Evolutionary conservation across 2,888 invertebrate genomes (phyloP), one percentile per base, ranked within the genome.

Genomic region (Crematogaster levior): DNA sequence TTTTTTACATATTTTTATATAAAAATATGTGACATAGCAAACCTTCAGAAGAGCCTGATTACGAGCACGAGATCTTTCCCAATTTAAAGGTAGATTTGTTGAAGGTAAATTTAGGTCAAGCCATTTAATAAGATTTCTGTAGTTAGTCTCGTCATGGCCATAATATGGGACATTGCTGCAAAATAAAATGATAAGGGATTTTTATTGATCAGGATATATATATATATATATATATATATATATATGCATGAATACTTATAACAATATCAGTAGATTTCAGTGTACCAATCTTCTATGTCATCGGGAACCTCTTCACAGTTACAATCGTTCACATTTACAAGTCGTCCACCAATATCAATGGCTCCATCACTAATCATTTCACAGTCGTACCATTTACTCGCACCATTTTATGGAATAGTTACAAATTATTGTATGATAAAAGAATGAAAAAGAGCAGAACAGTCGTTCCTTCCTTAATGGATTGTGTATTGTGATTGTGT

Each of bases 11-110:
- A 9, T 48, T n/a, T 53, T 18, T 12, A 56, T 51, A 0, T 21
- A 40, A 68, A 30, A 77, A 30, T n/a, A 27, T 21, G 46, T 30
- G 3, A 10, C 30, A 58, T 61, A 58, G 7, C 82, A 15, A 89
- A 94, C 94, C 93, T 93, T 92, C 70, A 94, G 82, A 75, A 94
- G 85, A 82, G 86, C 88, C 68, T 86, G 88, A 90, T 94, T 94
- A 74, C 94, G 91, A 80, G 81, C 63, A 70, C 84, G 81, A 34
- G 92, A 90, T 75, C 90, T 84, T 68, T 92, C 88, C 63, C 88
- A 86, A 63, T 91, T 88, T 83, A 88, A 84, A n/a, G 74, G 86
- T 75, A 87, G 75, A 68, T 85, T 88, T 6, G 84, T 84, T 7
- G 85, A 79, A 37, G 51, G 21, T n/a, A n/a, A n/a, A n/a, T n/a